phyloP scores from a whole-genome alignment of 2,113 vertebrate genomes.

The Epinephelus fuscoguttatus region DNA sequence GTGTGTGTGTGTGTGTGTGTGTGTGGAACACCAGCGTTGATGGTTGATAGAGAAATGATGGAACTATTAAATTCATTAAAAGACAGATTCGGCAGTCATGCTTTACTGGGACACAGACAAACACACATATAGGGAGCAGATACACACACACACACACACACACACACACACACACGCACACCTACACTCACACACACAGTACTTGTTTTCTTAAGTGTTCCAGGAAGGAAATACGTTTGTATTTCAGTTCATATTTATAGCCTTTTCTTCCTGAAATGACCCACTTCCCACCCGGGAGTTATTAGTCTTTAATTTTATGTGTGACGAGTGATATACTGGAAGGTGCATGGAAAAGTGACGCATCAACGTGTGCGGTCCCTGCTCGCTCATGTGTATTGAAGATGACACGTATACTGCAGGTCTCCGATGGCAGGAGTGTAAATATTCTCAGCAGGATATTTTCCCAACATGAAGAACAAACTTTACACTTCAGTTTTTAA shows the following conservation, averaged over 20 bases:
- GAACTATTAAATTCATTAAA: slow-evolving; percentile 77
- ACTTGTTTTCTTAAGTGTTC: slow-evolving; percentile 32
- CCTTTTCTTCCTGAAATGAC: slow-evolving; percentile 40
- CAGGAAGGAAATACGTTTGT: slow-evolving; percentile 10
- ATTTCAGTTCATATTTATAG: slow-evolving; percentile 40
- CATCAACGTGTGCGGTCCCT: slow-evolving; percentile 30
- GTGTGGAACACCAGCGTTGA: slow-evolving; percentile 62
- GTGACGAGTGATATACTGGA: slow-evolving; percentile 49
- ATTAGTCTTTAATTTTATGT: slow-evolving; percentile 22
- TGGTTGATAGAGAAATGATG: slow-evolving; percentile 74
- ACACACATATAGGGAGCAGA: slow-evolving; percentile 21
- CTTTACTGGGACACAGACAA: slow-evolving; percentile 57
- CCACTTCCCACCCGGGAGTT: slow-evolving; percentile 27
- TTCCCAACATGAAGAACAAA: background rate
- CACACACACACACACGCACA: slow-evolving; percentile 3
- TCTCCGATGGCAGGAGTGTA: background rate
- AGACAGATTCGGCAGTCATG: slow-evolving; percentile 61
- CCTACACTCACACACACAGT: background rate
- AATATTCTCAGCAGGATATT: background rate
- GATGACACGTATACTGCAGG: slow-evolving; percentile 2
- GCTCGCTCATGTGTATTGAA: background rate
- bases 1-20: slow-evolving; percentile 41
- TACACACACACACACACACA: slow-evolving; percentile 17
- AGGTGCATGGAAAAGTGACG: slow-evolving; percentile 33
- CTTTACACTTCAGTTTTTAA: background rate